phyloP scores from a whole-genome alignment of 2,113 vertebrate species.

The Cephalopholis sonnerati region DNA sequence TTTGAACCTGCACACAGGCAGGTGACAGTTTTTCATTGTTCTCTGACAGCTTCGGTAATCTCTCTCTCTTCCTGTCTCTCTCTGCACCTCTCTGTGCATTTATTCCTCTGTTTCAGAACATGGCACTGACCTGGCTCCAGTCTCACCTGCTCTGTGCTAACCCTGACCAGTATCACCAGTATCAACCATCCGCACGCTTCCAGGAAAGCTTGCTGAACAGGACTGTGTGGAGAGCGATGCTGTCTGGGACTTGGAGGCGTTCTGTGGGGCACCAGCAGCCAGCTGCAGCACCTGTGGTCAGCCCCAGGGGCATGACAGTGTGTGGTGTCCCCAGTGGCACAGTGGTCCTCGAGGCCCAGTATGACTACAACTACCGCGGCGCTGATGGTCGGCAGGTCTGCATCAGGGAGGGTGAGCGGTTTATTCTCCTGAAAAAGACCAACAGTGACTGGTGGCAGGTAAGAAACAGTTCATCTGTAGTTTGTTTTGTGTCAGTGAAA shows the following conservation, averaged over 20 bases:
- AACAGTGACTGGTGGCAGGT: constrained; percentile 94
- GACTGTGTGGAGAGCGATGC: constrained; percentile 81
- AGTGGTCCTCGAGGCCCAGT: constrained; percentile 87
- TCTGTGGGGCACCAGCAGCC: constrained; percentile 68
- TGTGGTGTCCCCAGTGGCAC: constrained; percentile 77
- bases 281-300: constrained; percentile 6
- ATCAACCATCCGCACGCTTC: constrained; percentile 6
- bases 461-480: background rate
- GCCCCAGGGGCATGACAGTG: constrained; percentile 57
- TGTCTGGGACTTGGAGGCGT: constrained; percentile 84
- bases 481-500: rapidly evolving
- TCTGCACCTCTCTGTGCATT: background rate
- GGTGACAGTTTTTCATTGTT: constrained; percentile 40
- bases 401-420: constrained; percentile 90
- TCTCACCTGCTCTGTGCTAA: constrained; percentile 46
- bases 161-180: constrained; percentile 18
- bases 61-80: constrained; percentile 15
- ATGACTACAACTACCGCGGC: constrained; percentile 88
- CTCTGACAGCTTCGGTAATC: constrained; percentile 33
- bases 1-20: constrained; percentile 34
- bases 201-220: constrained; percentile 61
- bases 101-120: constrained; percentile 75
- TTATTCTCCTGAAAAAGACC: constrained; percentile 90
- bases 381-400: constrained; percentile 88
- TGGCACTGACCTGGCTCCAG: constrained; percentile 69